Percentiles rank a stretch among this genome's conserved stretches.
These are phyloP conservation scores for Oegoconia quadripuncta DNA, from an alignment of 2,888 invertebrate genomes.

Conservation along the genomic window DNA sequence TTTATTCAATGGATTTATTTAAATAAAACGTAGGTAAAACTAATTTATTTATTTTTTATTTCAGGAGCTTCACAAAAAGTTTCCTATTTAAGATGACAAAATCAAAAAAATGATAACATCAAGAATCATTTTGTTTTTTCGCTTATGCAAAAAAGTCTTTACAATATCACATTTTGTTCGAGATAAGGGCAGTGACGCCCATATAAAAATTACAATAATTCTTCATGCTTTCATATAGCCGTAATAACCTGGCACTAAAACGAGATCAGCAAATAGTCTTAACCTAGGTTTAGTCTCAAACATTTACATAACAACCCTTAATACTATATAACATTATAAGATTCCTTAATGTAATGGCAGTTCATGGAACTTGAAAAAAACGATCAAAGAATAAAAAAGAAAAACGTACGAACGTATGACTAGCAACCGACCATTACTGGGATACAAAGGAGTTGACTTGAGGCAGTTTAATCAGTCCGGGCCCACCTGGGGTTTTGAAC, in stretches of 20 bases:
- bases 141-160: conserved; percentile 65
- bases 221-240: conserved; percentile 76
- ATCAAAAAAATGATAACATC: conserved; percentile 74
- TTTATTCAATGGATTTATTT: neutral
- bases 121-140: conserved; percentile 72
- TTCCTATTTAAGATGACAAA: conserved; percentile 73
- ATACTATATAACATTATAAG: conserved; percentile 59
- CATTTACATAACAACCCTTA: conserved; percentile 65
- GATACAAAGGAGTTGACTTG: conserved; percentile 47
- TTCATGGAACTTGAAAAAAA: conserved; percentile 55
- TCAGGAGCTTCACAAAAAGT: conserved; percentile 74
- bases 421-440: conserved; percentile 46
- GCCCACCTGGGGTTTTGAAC: conserved; percentile 57
- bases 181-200: conserved; percentile 75
- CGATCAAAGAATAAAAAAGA: conserved; percentile 52
- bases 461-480: conserved; percentile 60
- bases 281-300: conserved; percentile 64
- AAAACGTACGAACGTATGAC: conserved; percentile 47
- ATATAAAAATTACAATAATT: conserved; percentile 74
- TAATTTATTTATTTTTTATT: conserved; percentile 52
- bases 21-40: conserved; percentile 10
- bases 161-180: conserved; percentile 76
- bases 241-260: conserved; percentile 63
- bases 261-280: conserved; percentile 74
- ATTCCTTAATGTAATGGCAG: conserved; percentile 68